Percentiles rank a stretch among this genome's conserved stretches.
Conservation (phyloP, 2,797 vertebrate genomes). For the Bradypodion pumilum region DNA sequence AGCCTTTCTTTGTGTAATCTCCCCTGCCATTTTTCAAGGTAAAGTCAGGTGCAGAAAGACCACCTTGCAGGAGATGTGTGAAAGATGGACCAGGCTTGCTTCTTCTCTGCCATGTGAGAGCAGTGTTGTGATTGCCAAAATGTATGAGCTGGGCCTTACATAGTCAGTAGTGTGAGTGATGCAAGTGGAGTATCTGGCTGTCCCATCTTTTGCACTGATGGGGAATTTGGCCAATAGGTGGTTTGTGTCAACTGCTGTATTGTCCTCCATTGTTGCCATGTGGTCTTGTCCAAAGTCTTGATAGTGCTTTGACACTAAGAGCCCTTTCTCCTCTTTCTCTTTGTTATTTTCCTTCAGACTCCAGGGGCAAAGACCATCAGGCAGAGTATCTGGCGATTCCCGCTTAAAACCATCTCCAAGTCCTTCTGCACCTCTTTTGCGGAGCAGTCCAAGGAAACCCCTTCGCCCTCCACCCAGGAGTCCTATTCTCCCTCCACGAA, state of each 20-base stretch:
- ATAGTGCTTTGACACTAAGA: not conserved
- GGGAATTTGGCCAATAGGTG: not conserved
- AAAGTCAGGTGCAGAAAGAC: not conserved
- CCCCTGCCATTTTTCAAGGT: not conserved
- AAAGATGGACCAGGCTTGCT: not conserved
- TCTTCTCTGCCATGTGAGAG: not conserved
- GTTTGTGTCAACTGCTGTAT: not conserved
- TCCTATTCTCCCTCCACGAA: constrained; percentile 78
- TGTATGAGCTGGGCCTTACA: not conserved
- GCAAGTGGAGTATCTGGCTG: not conserved
- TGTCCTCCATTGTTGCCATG: not conserved
- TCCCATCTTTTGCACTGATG: no score
- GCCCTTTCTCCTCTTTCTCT: constrained; percentile 2
- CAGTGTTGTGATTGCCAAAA: not conserved
- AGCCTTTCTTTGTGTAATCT: not conserved
- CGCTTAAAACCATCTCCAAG: constrained; percentile 70
- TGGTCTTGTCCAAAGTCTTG: not conserved
- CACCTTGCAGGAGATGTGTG: not conserved
- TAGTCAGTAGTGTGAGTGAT: not conserved
- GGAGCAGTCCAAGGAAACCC: constrained; percentile 75
- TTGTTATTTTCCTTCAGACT: constrained; percentile 72
- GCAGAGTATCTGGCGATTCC: constrained; percentile 64
- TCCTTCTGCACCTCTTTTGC: constrained; percentile 58
- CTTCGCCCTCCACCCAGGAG: constrained; percentile 71
- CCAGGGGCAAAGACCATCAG: constrained; percentile 73